Percentiles rank a stretch among this genome's conserved stretches.
Evolutionary conservation across 2,113 vertebrate species (phyloP).

Genomic region (Cygnus buccinator): DNA sequence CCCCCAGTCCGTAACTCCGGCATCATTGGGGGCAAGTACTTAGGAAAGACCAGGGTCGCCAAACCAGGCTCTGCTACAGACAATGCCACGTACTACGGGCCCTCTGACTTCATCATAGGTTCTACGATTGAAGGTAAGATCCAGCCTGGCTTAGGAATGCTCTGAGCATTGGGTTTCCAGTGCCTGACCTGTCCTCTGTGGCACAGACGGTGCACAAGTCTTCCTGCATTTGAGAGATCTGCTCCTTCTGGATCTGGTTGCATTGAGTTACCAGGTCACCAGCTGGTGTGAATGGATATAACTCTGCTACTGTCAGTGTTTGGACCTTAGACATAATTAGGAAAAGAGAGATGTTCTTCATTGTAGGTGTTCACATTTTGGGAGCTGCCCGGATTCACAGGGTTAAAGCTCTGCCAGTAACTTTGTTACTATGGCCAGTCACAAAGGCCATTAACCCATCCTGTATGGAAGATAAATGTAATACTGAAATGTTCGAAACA

Average conservation of each 20-base stretch:
- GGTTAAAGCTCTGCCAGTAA: not conserved
- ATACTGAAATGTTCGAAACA: not conserved
- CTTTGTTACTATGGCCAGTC: not conserved
- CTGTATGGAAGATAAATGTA: not conserved
- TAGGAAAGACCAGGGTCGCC: conserved; percentile 81
- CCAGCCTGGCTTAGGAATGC: not conserved
- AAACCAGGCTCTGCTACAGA: conserved; percentile 84
- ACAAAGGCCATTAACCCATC: not conserved
- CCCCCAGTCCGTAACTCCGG: conserved; percentile 85
- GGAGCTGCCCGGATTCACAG: not conserved
- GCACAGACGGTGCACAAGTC: not conserved
- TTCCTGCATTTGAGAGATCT: not conserved
- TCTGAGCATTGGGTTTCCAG: not conserved
- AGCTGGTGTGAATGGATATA: not conserved
- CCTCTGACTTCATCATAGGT: conserved; percentile 89
- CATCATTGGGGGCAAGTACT: conserved; percentile 87
- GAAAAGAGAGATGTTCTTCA: not conserved
- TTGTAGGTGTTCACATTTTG: not conserved
- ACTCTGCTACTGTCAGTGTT: not conserved
- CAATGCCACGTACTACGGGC: conserved; percentile 83
- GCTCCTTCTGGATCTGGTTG: not conserved
- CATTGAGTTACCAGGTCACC: not conserved
- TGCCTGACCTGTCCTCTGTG: not conserved
- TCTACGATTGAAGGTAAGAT: conserved; percentile 86
- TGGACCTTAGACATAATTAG: not conserved